Conservation (phyloP, 2,113 vertebrate species). For the Ondatra zibethicus region DNA sequence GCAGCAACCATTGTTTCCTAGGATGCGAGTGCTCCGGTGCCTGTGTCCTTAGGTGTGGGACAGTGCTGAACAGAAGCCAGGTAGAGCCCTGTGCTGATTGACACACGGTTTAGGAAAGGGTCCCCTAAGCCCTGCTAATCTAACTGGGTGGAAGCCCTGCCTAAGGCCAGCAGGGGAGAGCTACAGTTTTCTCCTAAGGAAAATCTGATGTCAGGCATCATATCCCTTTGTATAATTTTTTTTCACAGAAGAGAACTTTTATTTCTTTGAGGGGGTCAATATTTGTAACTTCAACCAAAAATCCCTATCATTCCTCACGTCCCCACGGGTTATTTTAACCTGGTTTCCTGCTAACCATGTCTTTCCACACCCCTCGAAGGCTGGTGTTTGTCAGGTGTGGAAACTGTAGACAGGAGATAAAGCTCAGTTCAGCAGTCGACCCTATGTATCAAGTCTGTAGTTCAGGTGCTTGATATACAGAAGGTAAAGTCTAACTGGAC, state of each 20-base stretch:
- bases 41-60: neutral
- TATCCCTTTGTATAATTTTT: constrained; percentile 47
- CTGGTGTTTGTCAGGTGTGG: constrained; percentile 92
- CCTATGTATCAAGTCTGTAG: constrained; percentile 58
- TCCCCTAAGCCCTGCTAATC: neutral
- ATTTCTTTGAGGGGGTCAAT: constrained; percentile 71
- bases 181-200: constrained; percentile 17
- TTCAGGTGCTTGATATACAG: neutral
- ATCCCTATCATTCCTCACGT: neutral
- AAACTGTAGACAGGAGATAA: constrained; percentile 82
- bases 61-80: neutral
- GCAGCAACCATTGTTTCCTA: neutral
- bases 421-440: constrained; percentile 72
- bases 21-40: neutral
- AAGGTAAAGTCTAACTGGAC: constrained; percentile 17
- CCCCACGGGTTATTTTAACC: constrained; percentile 15
- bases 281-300: constrained; percentile 65
- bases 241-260: neutral
- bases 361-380: constrained; percentile 74
- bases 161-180: neutral
- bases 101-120: neutral
- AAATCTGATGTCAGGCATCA: constrained; percentile 24
- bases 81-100: neutral
- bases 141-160: neutral
- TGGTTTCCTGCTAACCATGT: constrained; percentile 85